phyloP scores from a whole-genome alignment of 2,113 vertebrate species.

The Podiceps cristatus region DNA sequence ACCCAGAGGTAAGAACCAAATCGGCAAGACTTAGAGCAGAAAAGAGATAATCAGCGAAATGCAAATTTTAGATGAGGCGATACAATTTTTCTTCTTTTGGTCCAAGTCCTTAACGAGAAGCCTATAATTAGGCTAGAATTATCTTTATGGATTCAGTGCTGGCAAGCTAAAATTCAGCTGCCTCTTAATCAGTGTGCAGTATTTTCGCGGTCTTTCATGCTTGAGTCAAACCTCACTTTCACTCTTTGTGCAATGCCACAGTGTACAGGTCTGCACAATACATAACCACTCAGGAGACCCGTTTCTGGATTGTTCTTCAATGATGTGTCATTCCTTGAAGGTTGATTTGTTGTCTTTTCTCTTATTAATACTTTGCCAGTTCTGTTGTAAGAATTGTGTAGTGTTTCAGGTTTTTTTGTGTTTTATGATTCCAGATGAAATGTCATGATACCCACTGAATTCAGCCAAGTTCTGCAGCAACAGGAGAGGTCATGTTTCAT shows the following conservation, averaged over 20 bases:
- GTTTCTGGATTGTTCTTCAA: background rate
- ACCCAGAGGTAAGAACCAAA: background rate
- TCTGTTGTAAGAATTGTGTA: background rate
- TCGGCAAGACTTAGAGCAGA: background rate
- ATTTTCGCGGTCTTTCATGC: background rate
- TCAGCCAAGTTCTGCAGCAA: background rate
- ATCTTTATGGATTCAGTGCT: background rate
- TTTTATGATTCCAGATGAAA: background rate
- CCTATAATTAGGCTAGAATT: conserved; percentile 1
- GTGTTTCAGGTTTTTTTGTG: background rate
- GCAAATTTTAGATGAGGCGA: background rate
- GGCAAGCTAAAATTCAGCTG: background rate
- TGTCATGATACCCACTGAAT: background rate
- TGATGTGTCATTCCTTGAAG: background rate
- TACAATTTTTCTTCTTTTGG: background rate
- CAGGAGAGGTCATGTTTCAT: background rate
- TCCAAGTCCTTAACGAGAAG: background rate
- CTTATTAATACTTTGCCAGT: background rate
- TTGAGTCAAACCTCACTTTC: background rate
- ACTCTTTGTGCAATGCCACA: background rate
- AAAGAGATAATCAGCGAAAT: background rate
- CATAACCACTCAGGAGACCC: background rate
- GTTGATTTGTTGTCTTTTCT: background rate
- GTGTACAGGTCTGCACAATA: background rate
- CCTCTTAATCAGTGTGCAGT: background rate